Base-by-base conservation (phyloP, 2,888 invertebrate genomes). In the Drosophila yooni region DNA sequence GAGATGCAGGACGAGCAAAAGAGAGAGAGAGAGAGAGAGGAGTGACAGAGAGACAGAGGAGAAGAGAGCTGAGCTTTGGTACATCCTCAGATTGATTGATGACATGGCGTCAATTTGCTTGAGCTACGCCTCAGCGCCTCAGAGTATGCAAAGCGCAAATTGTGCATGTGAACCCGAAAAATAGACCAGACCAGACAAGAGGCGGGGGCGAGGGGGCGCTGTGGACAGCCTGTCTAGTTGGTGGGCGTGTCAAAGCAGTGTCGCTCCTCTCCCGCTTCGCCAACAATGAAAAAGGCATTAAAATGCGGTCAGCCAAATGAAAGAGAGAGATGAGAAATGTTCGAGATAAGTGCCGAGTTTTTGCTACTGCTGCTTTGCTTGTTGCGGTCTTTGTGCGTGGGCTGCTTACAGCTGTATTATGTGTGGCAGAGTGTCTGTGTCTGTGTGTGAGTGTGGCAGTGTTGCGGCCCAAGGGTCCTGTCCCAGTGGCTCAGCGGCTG, bases 201-300 rank as follows among this genome's bases (percentile, higher is more conserved):
- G 48, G 59, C 40, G 46, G 11, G 29, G 56, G 25, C 53, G 34
- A 11, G 15, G 40, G 2, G 33, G 33, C 34, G 34, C 3, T 36
- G 3, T 18, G 36, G 27, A 13, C n/a, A 46, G 46, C 21, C 21
- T 21, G 21, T 46, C 15, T 3, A 8, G 21, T 25, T 2, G 46
- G 25, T 46, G 46, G 21, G 8, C 15, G 25, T 27, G 50, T 18
- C 7, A 18, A 27, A 5, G 2, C 50, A 10, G 50, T 11, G 43
- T 21, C 11, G 21, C 11, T 1, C 21, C 43, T 6, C 46, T 21
- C 25, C 8, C 21, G 2, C 25, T 4, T 4, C 1, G 1, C 25
- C 27, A 15, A 83, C 89, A 89, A 90, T 86, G 89, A 89, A 86
- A 86, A 89, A 83, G 79, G 75, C 86, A 90, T 89, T 90, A 90